Evolutionary conservation across 2,113 vertebrate genomes (phyloP).

Genomic region (Anolis sagrei): DNA sequence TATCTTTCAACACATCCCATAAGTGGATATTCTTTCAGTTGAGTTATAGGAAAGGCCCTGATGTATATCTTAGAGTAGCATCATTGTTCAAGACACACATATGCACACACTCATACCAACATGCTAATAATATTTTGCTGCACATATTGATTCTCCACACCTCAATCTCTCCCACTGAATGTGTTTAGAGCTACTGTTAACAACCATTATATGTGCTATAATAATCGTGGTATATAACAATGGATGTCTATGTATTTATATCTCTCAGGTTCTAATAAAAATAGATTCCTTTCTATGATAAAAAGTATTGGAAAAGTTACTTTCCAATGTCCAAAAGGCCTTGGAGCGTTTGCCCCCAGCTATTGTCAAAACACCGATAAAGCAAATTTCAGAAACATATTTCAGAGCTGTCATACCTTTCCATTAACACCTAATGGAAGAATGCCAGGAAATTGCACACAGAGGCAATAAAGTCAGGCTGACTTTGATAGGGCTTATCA

Average conservation of each 20-base stretch:
- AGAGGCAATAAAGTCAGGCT: conserved; percentile 24
- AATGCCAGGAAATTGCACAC: not conserved
- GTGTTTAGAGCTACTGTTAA: not conserved
- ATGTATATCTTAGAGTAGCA: no score
- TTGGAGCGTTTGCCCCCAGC: not conserved
- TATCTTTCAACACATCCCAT: no score
- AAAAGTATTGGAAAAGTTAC: not conserved
- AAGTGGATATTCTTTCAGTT: no score
- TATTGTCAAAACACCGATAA: not conserved
- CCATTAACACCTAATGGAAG: conserved; percentile 17
- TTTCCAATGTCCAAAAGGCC: not conserved
- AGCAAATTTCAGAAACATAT: conserved; percentile 16
- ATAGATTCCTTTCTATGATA: not conserved
- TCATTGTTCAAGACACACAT: no score
- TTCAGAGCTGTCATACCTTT: conserved; percentile 21
- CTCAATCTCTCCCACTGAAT: not conserved
- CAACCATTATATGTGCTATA: not conserved
- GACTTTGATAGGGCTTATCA: conserved; percentile 34
- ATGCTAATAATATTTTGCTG: not conserved
- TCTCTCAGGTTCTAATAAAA: not conserved
- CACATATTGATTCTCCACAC: not conserved
- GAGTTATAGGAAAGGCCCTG: no score
- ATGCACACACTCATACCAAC: not conserved
- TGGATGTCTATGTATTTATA: not conserved
- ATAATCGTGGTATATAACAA: not conserved